phyloP scores from a whole-genome alignment of 2,888 invertebrate genomes.

The Dicranocentrus wangi region DNA sequence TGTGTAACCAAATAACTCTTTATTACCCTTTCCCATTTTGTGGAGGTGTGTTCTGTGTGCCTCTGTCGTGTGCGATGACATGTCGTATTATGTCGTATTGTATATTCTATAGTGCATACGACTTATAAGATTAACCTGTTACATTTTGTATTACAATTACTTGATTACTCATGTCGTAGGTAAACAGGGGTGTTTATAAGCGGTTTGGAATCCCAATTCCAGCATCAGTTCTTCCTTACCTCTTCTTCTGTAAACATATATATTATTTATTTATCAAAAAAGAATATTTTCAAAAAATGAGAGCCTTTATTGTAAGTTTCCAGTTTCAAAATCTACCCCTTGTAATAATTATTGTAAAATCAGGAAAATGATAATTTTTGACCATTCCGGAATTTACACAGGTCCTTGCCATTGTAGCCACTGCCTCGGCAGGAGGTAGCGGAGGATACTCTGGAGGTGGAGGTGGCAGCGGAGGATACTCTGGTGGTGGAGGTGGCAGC shows the following conservation, averaged over 20 bases:
- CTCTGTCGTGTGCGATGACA: neutral
- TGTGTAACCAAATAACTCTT: neutral
- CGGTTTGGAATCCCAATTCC: constrained; percentile 1
- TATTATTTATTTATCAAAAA: neutral
- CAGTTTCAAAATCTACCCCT: neutral
- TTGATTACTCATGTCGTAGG: neutral
- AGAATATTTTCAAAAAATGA: constrained; percentile 40
- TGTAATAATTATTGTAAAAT: neutral
- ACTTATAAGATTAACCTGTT: neutral
- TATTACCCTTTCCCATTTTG: constrained; percentile 2
- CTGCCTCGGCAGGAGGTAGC: constrained; percentile 46
- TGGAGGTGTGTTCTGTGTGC: constrained; percentile 1
- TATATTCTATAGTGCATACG: neutral
- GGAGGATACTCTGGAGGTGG: constrained; percentile 23
- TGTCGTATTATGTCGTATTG: neutral
- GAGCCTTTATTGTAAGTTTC: constrained; percentile 57
- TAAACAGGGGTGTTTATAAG: constrained; percentile 11
- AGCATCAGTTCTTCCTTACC: neutral
- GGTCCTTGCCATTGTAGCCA: constrained; percentile 55
- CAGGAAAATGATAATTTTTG: neutral
- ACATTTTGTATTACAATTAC: too few species aligned
- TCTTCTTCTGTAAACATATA: neutral
- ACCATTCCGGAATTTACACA: constrained; percentile 1
- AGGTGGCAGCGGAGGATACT: constrained; percentile 19
- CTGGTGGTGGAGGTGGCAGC: constrained; percentile 29